Evolutionary conservation across 2,797 vertebrate species (phyloP).

Genomic region (Geotrypetes seraphini): DNA sequence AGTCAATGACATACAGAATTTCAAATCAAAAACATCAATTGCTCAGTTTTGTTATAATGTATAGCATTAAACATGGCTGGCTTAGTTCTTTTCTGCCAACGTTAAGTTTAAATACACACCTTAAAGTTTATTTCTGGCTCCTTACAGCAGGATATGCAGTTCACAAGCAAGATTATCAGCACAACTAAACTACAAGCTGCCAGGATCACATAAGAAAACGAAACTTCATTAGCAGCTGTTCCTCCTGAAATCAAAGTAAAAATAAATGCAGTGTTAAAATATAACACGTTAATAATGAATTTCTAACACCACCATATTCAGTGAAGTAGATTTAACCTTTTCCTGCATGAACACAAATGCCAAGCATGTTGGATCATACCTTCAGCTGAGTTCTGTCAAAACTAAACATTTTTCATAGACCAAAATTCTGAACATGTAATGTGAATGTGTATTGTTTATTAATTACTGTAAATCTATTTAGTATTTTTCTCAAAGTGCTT

Average conservation of each 20-base stretch:
- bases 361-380: neutral
- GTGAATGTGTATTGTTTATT: too few relatives aligned
- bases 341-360: neutral
- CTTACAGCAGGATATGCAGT: conserved; percentile 93
- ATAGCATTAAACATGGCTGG: too few relatives aligned
- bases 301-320: too few relatives aligned
- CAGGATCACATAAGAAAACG: conserved; percentile 58
- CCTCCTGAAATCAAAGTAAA: conserved; percentile 47
- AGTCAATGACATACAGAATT: too few relatives aligned
- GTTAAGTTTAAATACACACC: conserved; percentile 61
- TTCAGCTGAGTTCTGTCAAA: too few relatives aligned
- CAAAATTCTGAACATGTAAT: too few relatives aligned
- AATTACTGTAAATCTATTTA: too few relatives aligned
- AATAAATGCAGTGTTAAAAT: neutral
- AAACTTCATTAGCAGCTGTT: conserved; percentile 38
- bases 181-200: conserved; percentile 65
- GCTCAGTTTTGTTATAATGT: too few relatives aligned
- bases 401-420: too few relatives aligned
- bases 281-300: neutral
- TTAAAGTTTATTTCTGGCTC: conserved; percentile 93
- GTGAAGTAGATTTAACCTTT: neutral
- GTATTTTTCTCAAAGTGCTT: too few relatives aligned
- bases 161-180: conserved; percentile 69
- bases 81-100: too few relatives aligned
- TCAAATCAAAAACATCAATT: too few relatives aligned